These are phyloP conservation scores for Dreissena polymorpha DNA, from an alignment of 1,140 invertebrate species.

Conservation along the genomic window DNA sequence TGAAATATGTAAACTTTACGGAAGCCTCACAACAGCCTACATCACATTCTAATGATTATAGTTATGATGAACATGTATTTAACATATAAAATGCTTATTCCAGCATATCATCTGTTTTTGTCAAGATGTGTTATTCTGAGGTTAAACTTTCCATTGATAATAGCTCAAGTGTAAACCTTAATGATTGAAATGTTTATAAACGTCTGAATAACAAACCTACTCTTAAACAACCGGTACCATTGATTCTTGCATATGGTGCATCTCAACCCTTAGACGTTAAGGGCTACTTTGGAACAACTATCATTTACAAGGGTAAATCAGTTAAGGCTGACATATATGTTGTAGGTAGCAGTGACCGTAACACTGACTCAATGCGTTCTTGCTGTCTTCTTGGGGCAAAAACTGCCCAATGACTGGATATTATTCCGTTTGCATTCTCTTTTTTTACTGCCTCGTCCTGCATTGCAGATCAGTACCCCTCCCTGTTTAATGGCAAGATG, in stretches of 20 bases:
- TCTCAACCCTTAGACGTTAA: conserved; percentile 18
- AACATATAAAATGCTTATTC: background rate
- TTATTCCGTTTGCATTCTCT: conserved; percentile 5
- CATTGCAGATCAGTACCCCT: conserved; percentile 8
- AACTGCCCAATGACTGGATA: conserved; percentile 3
- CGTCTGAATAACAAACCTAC: background rate
- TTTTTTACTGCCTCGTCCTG: background rate
- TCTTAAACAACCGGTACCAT: conserved; percentile 13
- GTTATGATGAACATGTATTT: background rate
- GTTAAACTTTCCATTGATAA: conserved; percentile 5
- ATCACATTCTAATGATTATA: background rate
- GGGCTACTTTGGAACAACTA: conserved; percentile 10
- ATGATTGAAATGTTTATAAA: conserved; percentile 3
- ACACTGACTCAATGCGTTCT: background rate
- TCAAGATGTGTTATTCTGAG: background rate
- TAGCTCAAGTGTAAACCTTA: conserved; percentile 27
- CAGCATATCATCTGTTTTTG: background rate
- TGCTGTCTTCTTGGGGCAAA: background rate
- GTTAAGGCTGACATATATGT: conserved; percentile 13
- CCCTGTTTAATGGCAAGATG: conserved; percentile 23
- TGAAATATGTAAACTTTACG: background rate
- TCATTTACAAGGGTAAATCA: background rate
- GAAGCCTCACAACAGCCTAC: background rate
- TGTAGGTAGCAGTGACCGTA: background rate
- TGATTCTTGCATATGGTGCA: conserved; percentile 26